Evolutionary conservation across 2,113 vertebrate species (phyloP), one percentile per base, ranked within the genome.

Genomic region (Dissostichus mawsoni): DNA sequence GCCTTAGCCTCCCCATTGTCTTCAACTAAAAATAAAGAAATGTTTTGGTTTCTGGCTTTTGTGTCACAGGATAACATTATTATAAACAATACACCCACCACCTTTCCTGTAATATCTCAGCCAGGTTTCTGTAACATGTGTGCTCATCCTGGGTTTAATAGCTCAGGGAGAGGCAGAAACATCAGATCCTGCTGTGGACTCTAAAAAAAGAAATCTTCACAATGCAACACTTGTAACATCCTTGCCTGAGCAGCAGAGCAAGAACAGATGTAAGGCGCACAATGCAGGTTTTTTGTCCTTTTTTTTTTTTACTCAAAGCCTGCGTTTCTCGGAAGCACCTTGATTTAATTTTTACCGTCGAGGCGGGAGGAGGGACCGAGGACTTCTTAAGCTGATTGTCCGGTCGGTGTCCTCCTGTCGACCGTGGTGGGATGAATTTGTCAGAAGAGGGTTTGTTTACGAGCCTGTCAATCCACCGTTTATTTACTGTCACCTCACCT

Each of bases 241-340:
- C 63, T 87, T 75, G 78, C 72, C 77, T 66, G 81, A 86, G 81
- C 48, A 50, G 61, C 76, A 84, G 80, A 85, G 73, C 82, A 87
- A 55, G 72, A 89, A 63, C 91, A 90, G 86, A 91, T 89, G 76
- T 33, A 47, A 79, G n/a, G 56, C 66, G 17, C 81, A 87, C 88
- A 90, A 87, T 84, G 78, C 76, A 58, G 65, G 13, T 82, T 85
- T 85, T 81, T 58, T 81, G 23, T 78, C 58, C 58, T 44, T n/a
- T 61, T 36, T 44, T 63, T 63, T 63, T 62, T n/a, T 5, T 8
- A 20, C 62, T 84, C 80, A 83, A 76, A 81, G 80, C 58, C 84
- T 88, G 91, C 90, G 89, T 95, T 91, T 98, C 96, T 97, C 94
- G 96, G 96, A 97, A 98, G 95, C 94, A 95, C 94, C 94, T 95